Conservation (phyloP, 2,797 vertebrate species). For the Acestrorhynchus altus region DNA sequence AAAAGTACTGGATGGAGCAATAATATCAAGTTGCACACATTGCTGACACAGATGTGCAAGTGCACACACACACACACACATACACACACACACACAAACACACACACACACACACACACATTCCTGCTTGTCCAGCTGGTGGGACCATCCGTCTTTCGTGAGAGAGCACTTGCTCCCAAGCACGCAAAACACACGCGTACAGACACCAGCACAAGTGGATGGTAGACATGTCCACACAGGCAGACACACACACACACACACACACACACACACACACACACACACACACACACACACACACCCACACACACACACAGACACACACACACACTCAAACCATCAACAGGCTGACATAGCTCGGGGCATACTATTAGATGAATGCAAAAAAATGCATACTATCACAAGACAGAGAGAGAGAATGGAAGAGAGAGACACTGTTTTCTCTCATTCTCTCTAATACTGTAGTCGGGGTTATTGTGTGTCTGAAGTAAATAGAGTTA, state of each 20-base stretch:
- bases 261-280: conserved; percentile 25
- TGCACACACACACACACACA: no score
- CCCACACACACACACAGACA: conserved; percentile 32
- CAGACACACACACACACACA: conserved; percentile 24
- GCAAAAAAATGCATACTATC: conserved; percentile 28
- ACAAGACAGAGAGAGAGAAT: conserved; percentile 34
- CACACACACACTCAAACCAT: conserved; percentile 3
- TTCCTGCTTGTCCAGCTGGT: not conserved
- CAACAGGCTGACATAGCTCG: conserved; percentile 25
- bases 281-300: conserved; percentile 6
- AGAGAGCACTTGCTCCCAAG: not conserved
- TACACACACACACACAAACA: no score
- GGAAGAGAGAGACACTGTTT: not conserved
- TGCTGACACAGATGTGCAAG: no score
- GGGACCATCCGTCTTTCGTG: not conserved
- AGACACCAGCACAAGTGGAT: conserved; percentile 43
- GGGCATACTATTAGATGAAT: conserved; percentile 29
- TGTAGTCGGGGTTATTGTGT: no score
- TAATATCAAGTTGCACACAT: no score
- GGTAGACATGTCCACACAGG: conserved; percentile 30
- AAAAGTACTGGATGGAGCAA: no score
- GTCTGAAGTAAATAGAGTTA: no score
- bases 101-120: no score
- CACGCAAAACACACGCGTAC: conserved; percentile 1
- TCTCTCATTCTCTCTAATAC: no score